These are phyloP conservation scores for Drosophila nr. perissopoda DNA, from an alignment of 2,888 invertebrate species.

Conservation along the genomic window DNA sequence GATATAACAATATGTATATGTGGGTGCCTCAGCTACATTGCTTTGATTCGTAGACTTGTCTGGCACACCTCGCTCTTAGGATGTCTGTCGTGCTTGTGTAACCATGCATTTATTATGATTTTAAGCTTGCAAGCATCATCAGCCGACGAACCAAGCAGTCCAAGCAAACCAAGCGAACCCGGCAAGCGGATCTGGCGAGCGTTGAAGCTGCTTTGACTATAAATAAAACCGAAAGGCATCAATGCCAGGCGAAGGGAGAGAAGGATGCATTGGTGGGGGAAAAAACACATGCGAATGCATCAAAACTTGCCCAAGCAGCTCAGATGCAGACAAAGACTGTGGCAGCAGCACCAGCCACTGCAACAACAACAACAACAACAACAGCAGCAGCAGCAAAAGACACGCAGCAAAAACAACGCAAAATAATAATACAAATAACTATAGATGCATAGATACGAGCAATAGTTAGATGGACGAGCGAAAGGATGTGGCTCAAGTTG, in stretches of 20 bases:
- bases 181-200: constrained; percentile 51
- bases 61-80: constrained; percentile 6
- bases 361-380: constrained; percentile 32
- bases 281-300: constrained; percentile 62
- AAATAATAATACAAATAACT: constrained; percentile 80
- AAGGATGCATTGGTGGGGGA: neutral
- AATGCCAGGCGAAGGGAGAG: constrained; percentile 37
- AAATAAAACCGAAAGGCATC: constrained; percentile 76
- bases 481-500: constrained; percentile 56
- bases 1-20: neutral
- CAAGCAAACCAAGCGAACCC: constrained; percentile 9
- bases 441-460: constrained; percentile 77
- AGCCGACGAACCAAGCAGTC: constrained; percentile 36
- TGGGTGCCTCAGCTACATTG: neutral
- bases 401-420: constrained; percentile 65
- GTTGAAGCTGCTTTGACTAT: constrained; percentile 73
- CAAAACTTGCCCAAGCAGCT: constrained; percentile 58
- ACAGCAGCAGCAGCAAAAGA: constrained; percentile 12
- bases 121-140: constrained; percentile 74
- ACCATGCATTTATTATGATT: constrained; percentile 81
- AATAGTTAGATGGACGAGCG: constrained; percentile 76
- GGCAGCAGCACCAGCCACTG: constrained; percentile 7
- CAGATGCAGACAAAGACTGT: constrained; percentile 27
- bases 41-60: neutral
- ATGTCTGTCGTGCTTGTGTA: constrained; percentile 54